A percentile compares a stretch with the other conserved stretches of the same genome.
Conservation (phyloP, 2,888 invertebrate genomes). For the Gnatocerus cornutus region DNA sequence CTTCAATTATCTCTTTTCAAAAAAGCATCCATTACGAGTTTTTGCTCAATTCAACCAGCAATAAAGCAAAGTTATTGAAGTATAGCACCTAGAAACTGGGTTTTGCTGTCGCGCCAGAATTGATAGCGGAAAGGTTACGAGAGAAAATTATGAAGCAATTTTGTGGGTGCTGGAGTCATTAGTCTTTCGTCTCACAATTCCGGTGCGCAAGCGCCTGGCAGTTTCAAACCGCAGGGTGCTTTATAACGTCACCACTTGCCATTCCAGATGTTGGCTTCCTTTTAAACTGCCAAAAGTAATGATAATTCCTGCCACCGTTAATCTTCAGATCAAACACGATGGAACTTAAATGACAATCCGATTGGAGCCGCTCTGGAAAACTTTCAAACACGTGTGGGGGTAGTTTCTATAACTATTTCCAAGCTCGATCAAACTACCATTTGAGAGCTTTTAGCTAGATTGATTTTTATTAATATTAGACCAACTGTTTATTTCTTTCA, state of each 20-base stretch:
- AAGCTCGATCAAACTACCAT: neutral
- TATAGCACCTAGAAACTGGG: slow-evolving; percentile 63
- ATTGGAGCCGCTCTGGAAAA: neutral
- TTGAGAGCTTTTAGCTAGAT: slow-evolving; percentile 2
- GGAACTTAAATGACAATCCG: neutral
- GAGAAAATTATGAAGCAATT: slow-evolving; percentile 72
- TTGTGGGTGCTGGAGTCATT: slow-evolving; percentile 69
- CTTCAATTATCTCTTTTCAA: slow-evolving; percentile 58
- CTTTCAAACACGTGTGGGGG: neutral
- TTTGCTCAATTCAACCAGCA: slow-evolving; percentile 52
- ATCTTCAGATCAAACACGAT: slow-evolving; percentile 19
- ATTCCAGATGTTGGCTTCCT: slow-evolving; percentile 60
- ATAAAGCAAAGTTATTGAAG: slow-evolving; percentile 65
- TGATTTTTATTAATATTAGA: neutral
- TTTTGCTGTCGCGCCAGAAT: slow-evolving; percentile 64
- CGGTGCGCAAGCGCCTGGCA: slow-evolving; percentile 48
- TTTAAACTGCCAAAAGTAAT: slow-evolving; percentile 58
- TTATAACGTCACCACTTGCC: slow-evolving; percentile 61
- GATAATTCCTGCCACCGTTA: slow-evolving; percentile 53
- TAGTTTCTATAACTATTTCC: too few relatives aligned
- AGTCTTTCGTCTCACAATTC: slow-evolving; percentile 63
- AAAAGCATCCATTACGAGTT: slow-evolving; percentile 53
- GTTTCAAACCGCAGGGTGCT: slow-evolving; percentile 57
- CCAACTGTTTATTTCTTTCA: too few relatives aligned
- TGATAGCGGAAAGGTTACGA: slow-evolving; percentile 70